Percentiles rank a stretch among this genome's conserved stretches.
These are phyloP conservation scores for Labeo calbasu DNA, from an alignment of 2,797 vertebrate genomes.

Conservation along the genomic window DNA sequence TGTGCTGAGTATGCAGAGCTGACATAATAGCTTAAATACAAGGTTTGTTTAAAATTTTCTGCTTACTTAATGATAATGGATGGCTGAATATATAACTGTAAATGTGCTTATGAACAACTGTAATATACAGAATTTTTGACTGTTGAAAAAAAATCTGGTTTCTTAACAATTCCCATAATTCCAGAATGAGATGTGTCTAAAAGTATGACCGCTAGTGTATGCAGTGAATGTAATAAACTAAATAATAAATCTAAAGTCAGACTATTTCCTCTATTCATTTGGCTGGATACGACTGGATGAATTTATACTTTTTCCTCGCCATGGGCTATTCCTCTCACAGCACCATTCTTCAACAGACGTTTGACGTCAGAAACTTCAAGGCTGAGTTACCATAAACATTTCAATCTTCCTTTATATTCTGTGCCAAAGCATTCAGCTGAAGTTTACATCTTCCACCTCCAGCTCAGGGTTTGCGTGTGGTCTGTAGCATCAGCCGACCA, in stretches of 20 bases:
- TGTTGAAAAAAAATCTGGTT: too few relatives aligned
- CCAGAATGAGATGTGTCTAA: neutral
- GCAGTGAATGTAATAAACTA: neutral
- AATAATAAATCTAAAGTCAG: neutral
- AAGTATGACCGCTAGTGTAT: neutral
- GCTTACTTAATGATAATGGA: too few relatives aligned
- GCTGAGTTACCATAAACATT: constrained; percentile 33
- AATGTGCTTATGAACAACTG: too few relatives aligned
- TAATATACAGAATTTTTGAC: too few relatives aligned
- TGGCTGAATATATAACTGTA: too few relatives aligned
- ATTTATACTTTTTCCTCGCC: neutral
- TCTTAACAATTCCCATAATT: too few relatives aligned
- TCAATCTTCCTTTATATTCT: constrained; percentile 17
- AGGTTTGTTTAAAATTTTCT: too few relatives aligned
- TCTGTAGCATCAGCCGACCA: constrained; percentile 46
- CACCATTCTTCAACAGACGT: neutral
- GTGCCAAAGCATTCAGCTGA: constrained; percentile 22
- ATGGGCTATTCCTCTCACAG: neutral
- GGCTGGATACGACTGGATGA: neutral
- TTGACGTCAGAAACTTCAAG: constrained; percentile 26
- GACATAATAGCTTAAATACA: too few relatives aligned
- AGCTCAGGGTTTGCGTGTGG: constrained; percentile 44
- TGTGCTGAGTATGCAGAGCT: too few relatives aligned
- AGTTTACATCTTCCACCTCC: constrained; percentile 23
- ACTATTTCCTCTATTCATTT: neutral